Percentiles rank a stretch among this genome's conserved stretches.
These are phyloP conservation scores for Orientallactaga bullata DNA, from an alignment of 2,113 vertebrate species.

Conservation along the genomic window DNA sequence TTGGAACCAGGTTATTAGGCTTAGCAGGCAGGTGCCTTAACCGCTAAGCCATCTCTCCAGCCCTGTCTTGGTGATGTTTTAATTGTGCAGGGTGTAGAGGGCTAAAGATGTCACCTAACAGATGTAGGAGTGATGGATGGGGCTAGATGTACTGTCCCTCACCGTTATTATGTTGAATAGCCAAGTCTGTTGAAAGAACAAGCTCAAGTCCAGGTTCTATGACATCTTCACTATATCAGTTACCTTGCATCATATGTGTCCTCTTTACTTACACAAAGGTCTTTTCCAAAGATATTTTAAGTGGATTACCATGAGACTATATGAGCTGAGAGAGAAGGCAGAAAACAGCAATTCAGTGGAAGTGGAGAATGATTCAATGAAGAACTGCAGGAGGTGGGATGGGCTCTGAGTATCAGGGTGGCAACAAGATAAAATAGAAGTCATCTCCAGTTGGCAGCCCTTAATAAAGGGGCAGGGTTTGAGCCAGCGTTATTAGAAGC, in stretches of 20 bases:
- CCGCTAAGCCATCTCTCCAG: too few species aligned
- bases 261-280: not conserved
- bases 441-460: too few species aligned
- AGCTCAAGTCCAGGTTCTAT: conserved; percentile 25
- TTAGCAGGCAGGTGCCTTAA: too few species aligned
- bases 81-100: not conserved
- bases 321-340: not conserved
- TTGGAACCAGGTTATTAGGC: too few species aligned
- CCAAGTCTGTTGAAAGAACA: conserved; percentile 39
- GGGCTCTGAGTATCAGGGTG: not conserved
- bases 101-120: conserved; percentile 63
- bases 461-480: not conserved
- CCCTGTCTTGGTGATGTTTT: not conserved
- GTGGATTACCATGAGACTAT: not conserved
- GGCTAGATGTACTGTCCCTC: conserved; percentile 55
- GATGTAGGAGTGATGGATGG: conserved; percentile 68
- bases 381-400: not conserved
- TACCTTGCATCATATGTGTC: not conserved
- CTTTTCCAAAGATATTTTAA: not conserved
- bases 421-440: not conserved
- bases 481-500: not conserved
- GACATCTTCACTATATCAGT: conserved; percentile 62
- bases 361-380: not conserved
- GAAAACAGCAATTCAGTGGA: not conserved
- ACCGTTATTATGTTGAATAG: conserved; percentile 52